phyloP scores from a whole-genome alignment of 2,797 vertebrate genomes.

The Carduelis carduelis region DNA sequence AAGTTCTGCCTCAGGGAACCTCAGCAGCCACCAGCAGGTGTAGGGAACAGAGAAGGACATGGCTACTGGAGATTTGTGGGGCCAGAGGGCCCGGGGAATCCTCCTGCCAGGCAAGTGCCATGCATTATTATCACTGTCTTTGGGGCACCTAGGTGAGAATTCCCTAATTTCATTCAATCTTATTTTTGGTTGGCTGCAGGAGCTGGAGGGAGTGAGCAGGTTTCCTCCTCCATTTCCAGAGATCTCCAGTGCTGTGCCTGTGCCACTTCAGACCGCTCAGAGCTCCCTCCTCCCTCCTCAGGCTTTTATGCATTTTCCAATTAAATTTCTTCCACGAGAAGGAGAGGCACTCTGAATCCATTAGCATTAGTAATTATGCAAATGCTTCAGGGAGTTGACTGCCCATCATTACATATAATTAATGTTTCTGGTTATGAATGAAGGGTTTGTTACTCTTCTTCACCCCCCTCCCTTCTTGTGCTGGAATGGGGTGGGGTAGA shows the following conservation, averaged over 20 bases:
- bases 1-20: not conserved
- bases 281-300: slow-evolving; percentile 15
- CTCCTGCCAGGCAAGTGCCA: not conserved
- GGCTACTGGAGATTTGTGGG: not conserved
- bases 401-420: slow-evolving; percentile 70
- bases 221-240: not conserved
- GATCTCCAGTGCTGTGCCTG: not conserved
- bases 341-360: slow-evolving; percentile 46
- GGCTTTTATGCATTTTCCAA: slow-evolving; percentile 60
- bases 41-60: not conserved
- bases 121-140: not conserved
- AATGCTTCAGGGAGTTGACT: slow-evolving; percentile 61
- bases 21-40: not conserved
- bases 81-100: not conserved
- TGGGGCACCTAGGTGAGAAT: not conserved
- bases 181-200: not conserved
- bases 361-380: slow-evolving; percentile 70
- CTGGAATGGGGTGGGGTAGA: not conserved
- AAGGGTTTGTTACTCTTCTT: slow-evolving; percentile 29
- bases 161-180: not conserved
- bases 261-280: slow-evolving; percentile 20
- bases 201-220: not conserved
- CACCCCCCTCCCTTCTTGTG: not conserved
- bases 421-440: slow-evolving; percentile 63
- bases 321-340: slow-evolving; percentile 55